Base-by-base conservation (phyloP, 2,888 invertebrate genomes). In the Myopa tessellatipennis region DNA sequence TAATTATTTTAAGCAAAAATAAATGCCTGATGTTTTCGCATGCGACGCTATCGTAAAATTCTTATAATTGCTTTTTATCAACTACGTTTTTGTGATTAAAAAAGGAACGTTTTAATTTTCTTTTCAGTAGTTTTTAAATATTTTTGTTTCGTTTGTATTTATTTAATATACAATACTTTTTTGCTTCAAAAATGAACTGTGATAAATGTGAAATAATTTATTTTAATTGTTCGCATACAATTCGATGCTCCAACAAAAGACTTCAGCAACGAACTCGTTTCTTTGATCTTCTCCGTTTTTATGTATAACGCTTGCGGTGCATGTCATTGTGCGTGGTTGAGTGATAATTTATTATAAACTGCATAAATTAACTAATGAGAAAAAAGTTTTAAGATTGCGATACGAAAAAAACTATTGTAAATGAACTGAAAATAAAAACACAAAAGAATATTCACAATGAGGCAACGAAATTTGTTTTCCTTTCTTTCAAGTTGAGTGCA, bases 191-290 rank as follows among this genome's bases (percentile, higher is more conserved):
- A 34, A 65, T 6, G 4, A 36, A 65, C 14, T 34, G 52, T 16
- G 50, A 36, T n/a, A 72, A 38, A 72, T 52, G 60, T 60, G 0
- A 72, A 60, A 38, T 60, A 7, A 63, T 63, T 63, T 63, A 3
- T 18, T 36, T 65, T 65, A 7, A 4, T 61, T 61, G 18, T 26
- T 26, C 26, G 10, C 26, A 61, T 8, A 26, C 8, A 61, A 26
- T 6, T 45, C 45, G 1, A 61, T 3, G 58, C 0, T 58, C 14
- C 26, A 78, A 74, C 78, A 10, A 75, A 78, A 78, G 78, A 74
- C 78, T 78, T 78, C 74, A 71, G 74, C 72, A 75, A 75, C 78
- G 50, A 75, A 78, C 78, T 78, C 34, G 75, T 75, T 71, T 72
- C 65, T 34, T 65, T 14, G 34, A 36, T 36, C n/a, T 52, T 45